phyloP scores from a whole-genome alignment of 1,140 invertebrate species.

The Plectrocnemia conspersa region DNA sequence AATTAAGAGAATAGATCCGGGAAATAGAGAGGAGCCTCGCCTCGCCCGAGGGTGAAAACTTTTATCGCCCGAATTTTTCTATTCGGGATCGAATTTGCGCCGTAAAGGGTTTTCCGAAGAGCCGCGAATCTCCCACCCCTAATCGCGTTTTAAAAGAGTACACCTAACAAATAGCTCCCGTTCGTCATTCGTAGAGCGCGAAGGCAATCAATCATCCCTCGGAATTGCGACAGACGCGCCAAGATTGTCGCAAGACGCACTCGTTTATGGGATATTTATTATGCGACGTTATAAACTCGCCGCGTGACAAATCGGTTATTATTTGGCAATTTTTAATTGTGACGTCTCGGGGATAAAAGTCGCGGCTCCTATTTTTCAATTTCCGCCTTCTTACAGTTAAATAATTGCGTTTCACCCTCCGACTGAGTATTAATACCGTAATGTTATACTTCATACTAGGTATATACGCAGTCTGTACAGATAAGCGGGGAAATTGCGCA shows the following conservation, averaged over 20 bases:
- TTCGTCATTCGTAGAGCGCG: slow-evolving; percentile 18
- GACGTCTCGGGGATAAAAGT: slow-evolving; percentile 33
- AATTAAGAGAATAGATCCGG: not conserved
- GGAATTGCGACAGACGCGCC: too few relatives aligned
- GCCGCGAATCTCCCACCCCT: slow-evolving; percentile 5
- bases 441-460: slow-evolving; percentile 31
- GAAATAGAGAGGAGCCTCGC: not conserved
- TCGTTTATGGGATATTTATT: too few relatives aligned
- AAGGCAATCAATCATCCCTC: slow-evolving; percentile 19
- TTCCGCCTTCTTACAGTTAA: slow-evolving; percentile 36
- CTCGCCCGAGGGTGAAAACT: slow-evolving; percentile 33
- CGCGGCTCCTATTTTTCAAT: slow-evolving; percentile 35
- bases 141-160: slow-evolving; percentile 23
- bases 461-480: slow-evolving; percentile 35
- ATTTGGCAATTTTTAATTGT: too few relatives aligned
- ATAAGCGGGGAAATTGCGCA: slow-evolving; percentile 25
- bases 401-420: slow-evolving; percentile 32
- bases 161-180: slow-evolving; percentile 31
- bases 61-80: slow-evolving; percentile 37
- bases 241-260: too few relatives aligned
- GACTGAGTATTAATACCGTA: slow-evolving; percentile 10
- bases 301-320: too few relatives aligned
- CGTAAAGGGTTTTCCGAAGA: not conserved
- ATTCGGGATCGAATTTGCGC: slow-evolving; percentile 32
- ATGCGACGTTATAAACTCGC: too few relatives aligned